phyloP scores from a whole-genome alignment of 2,113 vertebrate genomes.

The Crocuta crocuta region DNA sequence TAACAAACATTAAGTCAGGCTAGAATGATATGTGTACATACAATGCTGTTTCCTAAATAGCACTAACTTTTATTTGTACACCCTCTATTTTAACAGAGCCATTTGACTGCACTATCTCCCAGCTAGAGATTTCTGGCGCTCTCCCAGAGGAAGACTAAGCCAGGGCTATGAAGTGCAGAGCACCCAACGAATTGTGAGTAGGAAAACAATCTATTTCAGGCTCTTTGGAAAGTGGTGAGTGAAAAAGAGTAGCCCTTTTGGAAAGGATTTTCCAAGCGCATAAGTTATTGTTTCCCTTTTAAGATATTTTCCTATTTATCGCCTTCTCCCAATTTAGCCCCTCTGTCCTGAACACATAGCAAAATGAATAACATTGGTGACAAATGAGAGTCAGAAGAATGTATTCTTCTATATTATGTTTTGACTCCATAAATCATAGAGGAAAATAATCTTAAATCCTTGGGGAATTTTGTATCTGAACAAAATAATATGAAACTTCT shows the following conservation, averaged over 20 bases:
- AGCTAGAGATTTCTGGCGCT: neutral
- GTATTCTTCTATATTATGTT: neutral
- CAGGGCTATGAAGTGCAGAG: neutral
- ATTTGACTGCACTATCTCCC: neutral
- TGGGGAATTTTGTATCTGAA: neutral
- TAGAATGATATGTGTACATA: neutral
- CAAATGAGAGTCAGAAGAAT: neutral
- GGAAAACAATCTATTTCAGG: neutral
- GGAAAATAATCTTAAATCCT: conserved; percentile 18
- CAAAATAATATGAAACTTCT: neutral
- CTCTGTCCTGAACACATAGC: neutral
- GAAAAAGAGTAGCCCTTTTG: neutral
- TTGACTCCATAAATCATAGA: neutral
- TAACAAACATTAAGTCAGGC: conserved; percentile 20
- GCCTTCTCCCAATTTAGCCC: neutral
- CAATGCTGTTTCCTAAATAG: neutral
- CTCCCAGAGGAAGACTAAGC: neutral
- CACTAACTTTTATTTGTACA: neutral
- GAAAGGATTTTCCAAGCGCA: neutral
- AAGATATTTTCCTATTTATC: conserved; percentile 38
- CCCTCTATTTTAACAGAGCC: neutral
- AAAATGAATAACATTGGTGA: neutral
- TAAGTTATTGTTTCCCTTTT: neutral
- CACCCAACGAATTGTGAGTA: neutral
- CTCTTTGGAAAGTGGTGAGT: neutral